Evolutionary conservation across 2,113 vertebrate genomes (phyloP).

Genomic region (Pantherophis guttatus): DNA sequence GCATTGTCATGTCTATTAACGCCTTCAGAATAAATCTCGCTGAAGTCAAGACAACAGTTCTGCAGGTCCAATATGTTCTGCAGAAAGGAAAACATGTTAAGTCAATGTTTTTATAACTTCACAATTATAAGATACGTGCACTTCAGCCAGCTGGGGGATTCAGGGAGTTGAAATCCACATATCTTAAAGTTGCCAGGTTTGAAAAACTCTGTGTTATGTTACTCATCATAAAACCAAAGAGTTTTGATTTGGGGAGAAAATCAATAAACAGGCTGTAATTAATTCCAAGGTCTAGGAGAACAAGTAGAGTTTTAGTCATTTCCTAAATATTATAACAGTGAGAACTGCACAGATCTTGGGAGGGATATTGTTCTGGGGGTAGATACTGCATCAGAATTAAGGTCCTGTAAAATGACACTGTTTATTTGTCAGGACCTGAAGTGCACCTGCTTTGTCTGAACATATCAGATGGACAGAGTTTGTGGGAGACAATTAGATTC

Average conservation of each 20-base stretch:
- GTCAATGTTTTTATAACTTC: not conserved
- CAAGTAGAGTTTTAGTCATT: not conserved
- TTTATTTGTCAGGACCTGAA: not conserved
- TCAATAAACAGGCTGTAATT: not conserved
- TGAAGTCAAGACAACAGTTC: not conserved
- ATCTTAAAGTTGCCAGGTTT: not conserved
- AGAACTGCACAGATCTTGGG: not conserved
- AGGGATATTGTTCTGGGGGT: not conserved
- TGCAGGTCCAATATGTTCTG: not conserved
- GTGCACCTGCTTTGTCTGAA: not conserved
- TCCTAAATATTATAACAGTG: not conserved
- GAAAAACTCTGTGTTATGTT: not conserved
- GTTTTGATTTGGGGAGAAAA: not conserved
- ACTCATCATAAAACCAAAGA: not conserved
- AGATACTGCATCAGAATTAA: not conserved
- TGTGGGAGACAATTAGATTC: not conserved
- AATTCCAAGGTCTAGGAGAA: not conserved
- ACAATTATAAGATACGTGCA: not conserved
- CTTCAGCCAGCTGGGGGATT: not conserved
- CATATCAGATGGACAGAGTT: not conserved
- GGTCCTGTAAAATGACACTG: not conserved
- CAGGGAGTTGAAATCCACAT: not conserved
- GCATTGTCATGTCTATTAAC: not conserved
- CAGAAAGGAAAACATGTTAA: not conserved
- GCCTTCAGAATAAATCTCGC: not conserved